Evolutionary conservation across 1,140 invertebrate species (phyloP).

Genomic region (Neomicropteryx cornuta): DNA sequence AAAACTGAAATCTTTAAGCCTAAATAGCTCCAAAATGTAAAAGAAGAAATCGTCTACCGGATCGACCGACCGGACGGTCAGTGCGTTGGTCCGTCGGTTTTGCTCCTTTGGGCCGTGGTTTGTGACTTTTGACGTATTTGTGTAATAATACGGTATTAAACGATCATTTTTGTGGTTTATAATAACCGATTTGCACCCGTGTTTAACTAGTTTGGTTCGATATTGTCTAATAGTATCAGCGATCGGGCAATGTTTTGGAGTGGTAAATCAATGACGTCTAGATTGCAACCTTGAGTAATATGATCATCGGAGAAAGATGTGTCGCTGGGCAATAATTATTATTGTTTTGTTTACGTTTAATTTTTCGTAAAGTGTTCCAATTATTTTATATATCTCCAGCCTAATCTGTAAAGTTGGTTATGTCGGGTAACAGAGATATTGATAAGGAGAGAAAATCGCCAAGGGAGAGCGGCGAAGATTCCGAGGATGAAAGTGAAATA

Average conservation of each 20-base stretch:
- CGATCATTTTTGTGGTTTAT: no score
- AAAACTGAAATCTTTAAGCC: no score
- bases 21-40: no score
- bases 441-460: slow-evolving; percentile 73
- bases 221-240: no score
- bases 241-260: slow-evolving; percentile 34
- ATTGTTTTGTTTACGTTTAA: background rate
- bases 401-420: slow-evolving; percentile 25
- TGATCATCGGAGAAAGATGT: slow-evolving; percentile 39
- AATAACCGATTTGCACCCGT: no score
- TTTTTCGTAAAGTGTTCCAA: background rate
- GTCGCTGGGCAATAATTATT: slow-evolving; percentile 38
- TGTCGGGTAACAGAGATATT: slow-evolving; percentile 67
- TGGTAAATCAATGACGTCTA: slow-evolving; percentile 38
- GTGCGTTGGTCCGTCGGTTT: no score
- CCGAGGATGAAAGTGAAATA: slow-evolving; percentile 92
- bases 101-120: slow-evolving; percentile 16
- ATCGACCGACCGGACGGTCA: no score
- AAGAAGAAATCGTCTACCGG: no score
- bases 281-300: slow-evolving; percentile 37
- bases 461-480: slow-evolving; percentile 82
- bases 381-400: background rate
- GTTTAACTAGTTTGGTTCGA: no score
- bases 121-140: slow-evolving; percentile 31
- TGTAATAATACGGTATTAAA: no score